Base-by-base conservation (phyloP, 2,888 invertebrate species). In the Megastigmus dorsalis region DNA sequence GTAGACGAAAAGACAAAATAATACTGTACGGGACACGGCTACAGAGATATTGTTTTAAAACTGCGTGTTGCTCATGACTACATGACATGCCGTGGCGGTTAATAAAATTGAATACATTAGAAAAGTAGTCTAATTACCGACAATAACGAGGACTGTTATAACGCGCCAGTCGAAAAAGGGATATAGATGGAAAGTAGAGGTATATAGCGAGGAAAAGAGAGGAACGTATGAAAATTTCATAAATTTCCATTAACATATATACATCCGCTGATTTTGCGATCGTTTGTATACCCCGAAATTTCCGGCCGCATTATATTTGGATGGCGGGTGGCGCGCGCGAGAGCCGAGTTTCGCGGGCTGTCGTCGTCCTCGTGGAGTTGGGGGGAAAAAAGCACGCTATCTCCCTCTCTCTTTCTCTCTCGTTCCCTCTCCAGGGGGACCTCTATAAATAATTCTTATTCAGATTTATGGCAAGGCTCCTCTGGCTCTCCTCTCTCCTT, bases 371-470 rank as follows among this genome's bases (percentile, higher is more conserved):
- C 30, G 50, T n/a, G 50, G 50, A 26, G 13, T 41, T n/a, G n/a
- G 20, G 9, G 41, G n/a, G 45, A 45, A 18, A 45, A 48, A 48
- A 59, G 68, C n/a, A n/a, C n/a, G n/a, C n/a, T n/a, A n/a, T n/a
- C n/a, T 50, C 38, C 23, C 1, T 3, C 18, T 71, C 80, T 80
- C 65, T 50, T 36, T 4, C 67, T 66, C 66, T 72, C n/a, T n/a
- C n/a, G n/a, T n/a, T n/a, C n/a, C n/a, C n/a, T 70, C 72, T 75
- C 75, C 36, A 65, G 68, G 76, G n/a, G 72, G 75, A 75, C 62
- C 73, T 80, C 81, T 80, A 82, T 84, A 84, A 83, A 85, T 85
- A 84, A 85, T 83, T 84, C 83, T 82, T 79, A 83, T 83, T 83
- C 79, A 80, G 81, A 84, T 85, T 84, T 85, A 85, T 82, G 82